Evolutionary conservation across 2,113 vertebrate species (phyloP).

Genomic region (Vicugna pacos): DNA sequence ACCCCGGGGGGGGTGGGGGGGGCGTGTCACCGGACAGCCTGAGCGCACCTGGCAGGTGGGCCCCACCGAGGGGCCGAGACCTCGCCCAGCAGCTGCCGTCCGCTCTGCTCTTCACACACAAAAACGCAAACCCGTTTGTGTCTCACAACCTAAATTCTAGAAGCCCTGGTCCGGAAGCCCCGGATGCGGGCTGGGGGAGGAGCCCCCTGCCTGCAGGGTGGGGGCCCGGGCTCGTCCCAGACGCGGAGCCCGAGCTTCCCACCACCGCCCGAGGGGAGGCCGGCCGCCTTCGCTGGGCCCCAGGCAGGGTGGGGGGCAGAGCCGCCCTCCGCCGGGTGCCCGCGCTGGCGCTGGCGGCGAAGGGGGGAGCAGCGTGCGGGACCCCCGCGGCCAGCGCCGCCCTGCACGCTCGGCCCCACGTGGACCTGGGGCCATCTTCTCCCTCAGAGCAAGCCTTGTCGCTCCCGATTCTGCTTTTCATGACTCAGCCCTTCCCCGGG

Average conservation of each 20-base stretch:
- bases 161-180: not conserved
- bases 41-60: no score
- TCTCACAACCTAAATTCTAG: not conserved
- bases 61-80: not conserved
- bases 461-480: not conserved
- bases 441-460: rapidly evolving
- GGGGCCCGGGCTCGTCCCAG: no score
- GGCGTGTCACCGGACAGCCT: rapidly evolving
- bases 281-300: no score
- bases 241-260: not conserved
- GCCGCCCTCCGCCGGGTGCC: no score
- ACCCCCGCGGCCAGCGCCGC: no score
- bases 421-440: not conserved
- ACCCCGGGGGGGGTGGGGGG: not conserved
- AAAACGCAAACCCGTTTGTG: not conserved
- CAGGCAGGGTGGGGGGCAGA: not conserved
- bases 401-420: not conserved
- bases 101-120: not conserved
- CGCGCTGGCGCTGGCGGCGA: rapidly evolving
- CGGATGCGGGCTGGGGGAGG: not conserved
- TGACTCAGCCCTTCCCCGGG: not conserved
- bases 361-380: rapidly evolving
- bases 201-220: not conserved
- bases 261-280: rapidly evolving
- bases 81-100: rapidly evolving